Percentiles rank a stretch among this genome's conserved stretches.
phyloP scores from a whole-genome alignment of 2,888 invertebrate species.

The Ischnura elegans region DNA sequence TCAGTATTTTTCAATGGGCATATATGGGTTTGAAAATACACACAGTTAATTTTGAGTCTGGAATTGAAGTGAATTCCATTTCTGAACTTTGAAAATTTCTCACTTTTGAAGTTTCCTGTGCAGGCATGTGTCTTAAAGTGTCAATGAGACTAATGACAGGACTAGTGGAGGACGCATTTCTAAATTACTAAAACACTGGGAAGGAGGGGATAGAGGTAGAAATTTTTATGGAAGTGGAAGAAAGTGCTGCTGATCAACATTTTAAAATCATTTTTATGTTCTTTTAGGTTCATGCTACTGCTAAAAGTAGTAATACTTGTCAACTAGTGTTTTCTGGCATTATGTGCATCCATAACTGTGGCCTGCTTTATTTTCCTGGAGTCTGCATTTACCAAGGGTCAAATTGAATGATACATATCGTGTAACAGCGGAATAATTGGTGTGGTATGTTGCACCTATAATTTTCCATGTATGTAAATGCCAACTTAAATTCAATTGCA shows the following conservation, averaged over 20 bases:
- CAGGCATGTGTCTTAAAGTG: background rate
- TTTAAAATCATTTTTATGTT: background rate
- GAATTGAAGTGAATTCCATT: background rate
- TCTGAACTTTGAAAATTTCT: background rate
- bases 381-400: background rate
- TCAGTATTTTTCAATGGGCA: background rate
- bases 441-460: background rate
- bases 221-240: background rate
- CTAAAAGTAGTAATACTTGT: background rate
- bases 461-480: background rate
- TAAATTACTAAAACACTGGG: background rate
- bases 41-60: background rate
- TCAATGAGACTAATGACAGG: background rate
- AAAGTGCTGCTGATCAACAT: background rate
- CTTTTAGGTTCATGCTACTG: background rate
- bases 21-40: background rate
- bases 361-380: background rate
- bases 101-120: background rate
- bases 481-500: too few species aligned
- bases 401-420: background rate
- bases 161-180: background rate
- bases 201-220: background rate
- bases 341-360: background rate
- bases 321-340: background rate
- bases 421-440: background rate